Evolutionary conservation across 2,113 vertebrate genomes (phyloP).

Genomic region (Uropsilus gracilis): DNA sequence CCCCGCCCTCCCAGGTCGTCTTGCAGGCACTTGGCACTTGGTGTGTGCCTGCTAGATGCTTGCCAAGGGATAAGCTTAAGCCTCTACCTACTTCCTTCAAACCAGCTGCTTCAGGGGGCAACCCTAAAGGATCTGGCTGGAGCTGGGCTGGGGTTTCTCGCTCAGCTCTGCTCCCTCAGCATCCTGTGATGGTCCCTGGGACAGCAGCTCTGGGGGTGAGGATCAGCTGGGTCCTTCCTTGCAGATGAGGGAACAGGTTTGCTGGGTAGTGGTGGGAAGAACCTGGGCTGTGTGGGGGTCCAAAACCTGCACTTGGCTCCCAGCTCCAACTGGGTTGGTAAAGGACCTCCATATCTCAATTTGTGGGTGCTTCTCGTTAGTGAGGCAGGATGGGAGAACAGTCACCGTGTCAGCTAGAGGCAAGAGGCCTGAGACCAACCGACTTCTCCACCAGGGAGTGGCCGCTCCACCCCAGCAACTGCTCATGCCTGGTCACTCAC

Average conservation of each 20-base stretch:
- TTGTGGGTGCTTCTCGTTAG: not conserved
- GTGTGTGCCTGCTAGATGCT: not conserved
- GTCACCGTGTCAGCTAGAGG: not conserved
- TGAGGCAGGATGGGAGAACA: not conserved
- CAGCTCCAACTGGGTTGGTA: not conserved
- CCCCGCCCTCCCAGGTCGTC: not conserved
- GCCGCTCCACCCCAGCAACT: not conserved
- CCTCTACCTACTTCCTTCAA: not conserved
- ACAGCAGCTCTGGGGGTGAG: not conserved
- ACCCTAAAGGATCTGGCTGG: not conserved
- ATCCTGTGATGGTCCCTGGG: accelerated
- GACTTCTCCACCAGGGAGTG: no score
- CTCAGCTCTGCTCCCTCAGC: not conserved
- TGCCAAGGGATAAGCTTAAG: not conserved
- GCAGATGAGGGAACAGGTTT: not conserved
- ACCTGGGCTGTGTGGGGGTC: not conserved
- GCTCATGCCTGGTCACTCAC: no score
- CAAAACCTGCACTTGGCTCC: not conserved
- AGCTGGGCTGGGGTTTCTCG: not conserved
- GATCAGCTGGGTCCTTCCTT: not conserved
- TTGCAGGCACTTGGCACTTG: no score
- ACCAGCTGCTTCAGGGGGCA: no score
- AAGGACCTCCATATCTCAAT: not conserved
- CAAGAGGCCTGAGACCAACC: no score
- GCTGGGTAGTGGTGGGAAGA: not conserved